These are phyloP conservation scores for Rhabdophis nuchalis DNA, from an alignment of 2,797 vertebrate species.

Conservation along the genomic window DNA sequence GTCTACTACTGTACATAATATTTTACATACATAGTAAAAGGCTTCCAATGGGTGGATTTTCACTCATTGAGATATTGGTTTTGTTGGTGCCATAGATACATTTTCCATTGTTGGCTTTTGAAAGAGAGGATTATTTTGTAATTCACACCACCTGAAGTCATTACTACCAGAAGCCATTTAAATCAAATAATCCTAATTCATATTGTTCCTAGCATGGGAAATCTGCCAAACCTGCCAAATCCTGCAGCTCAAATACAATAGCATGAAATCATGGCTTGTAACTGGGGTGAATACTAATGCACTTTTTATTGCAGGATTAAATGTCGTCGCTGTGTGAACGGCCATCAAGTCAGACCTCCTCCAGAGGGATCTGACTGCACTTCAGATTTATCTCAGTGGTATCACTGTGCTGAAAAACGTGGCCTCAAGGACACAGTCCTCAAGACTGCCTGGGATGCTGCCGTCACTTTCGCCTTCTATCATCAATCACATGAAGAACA, in stretches of 20 bases:
- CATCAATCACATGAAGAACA: constrained; percentile 91
- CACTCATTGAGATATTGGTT: not conserved
- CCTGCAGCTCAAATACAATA: rapidly evolving
- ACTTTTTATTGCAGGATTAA: constrained; percentile 76
- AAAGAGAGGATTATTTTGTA: not conserved
- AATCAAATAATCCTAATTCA: not conserved
- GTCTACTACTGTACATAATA: not conserved
- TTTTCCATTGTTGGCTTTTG: not conserved
- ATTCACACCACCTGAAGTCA: not conserved
- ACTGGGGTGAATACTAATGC: not conserved
- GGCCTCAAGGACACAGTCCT: constrained; percentile 85
- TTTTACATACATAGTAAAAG: not conserved
- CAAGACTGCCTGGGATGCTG: constrained; percentile 88
- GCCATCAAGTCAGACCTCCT: constrained; percentile 80
- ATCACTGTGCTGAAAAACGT: constrained; percentile 84
- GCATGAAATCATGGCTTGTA: not conserved
- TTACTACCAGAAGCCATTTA: not conserved
- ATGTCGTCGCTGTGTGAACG: constrained; percentile 88
- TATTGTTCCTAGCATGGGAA: not conserved
- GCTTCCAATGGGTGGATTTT: not conserved
- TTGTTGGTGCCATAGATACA: not conserved
- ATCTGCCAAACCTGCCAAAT: not conserved
- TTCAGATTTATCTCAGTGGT: constrained; percentile 92
- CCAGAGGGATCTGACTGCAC: constrained; percentile 84
- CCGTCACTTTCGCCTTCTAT: constrained; percentile 89